Base-by-base conservation (phyloP, 2,113 vertebrate species). In the Pseudorasbora parva region DNA sequence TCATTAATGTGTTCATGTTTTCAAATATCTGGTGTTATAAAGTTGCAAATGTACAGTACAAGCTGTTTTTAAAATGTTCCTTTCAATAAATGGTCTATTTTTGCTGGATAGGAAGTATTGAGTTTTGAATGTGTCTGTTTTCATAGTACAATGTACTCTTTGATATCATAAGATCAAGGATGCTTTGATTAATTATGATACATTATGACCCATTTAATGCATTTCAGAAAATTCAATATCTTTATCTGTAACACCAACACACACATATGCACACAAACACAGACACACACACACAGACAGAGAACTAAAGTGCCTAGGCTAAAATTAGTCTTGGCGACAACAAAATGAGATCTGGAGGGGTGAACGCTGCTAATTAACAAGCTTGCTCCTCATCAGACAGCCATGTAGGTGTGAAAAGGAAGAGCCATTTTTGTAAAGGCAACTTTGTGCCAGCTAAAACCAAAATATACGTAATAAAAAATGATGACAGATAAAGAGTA, bases 251-350 rank as follows among this genome's bases (percentile, higher is more conserved):
- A 51, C 77, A 64, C n/a, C 45, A 25, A 45, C 15, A 79, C 51
- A 57, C 17, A 79, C 12, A 6, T 12, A n/a, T 15, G 60, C 17
- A 69, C 25, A 69, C 23, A 45, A 2, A 51, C 2, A 23, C 64
- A 54, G 51, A 25, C 10, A 72, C 37, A n/a, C n/a, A 19, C 1
- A 27, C 2, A 27, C 23, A 75, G 25, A 43, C 6, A 37, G 45
- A 56, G 60, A 64, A 77, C 47, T 14, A 0, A 25, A 43, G 27
- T 57, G 60, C 27, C 73, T 68, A 33, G 54, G 64, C 60, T 73
- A 78, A 82, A 86, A 54, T 82, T 72, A 82, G 41, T 25, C 64
- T 27, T 5, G n/a, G 19, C 2, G 21, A 56, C 78, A 78, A 45
- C 59, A 56, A 4, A 56, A 66, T 27, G 41, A 84, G 60, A 41